These are phyloP conservation scores for Streptopelia turtur DNA, from an alignment of 2,797 vertebrate species.

Conservation along the genomic window DNA sequence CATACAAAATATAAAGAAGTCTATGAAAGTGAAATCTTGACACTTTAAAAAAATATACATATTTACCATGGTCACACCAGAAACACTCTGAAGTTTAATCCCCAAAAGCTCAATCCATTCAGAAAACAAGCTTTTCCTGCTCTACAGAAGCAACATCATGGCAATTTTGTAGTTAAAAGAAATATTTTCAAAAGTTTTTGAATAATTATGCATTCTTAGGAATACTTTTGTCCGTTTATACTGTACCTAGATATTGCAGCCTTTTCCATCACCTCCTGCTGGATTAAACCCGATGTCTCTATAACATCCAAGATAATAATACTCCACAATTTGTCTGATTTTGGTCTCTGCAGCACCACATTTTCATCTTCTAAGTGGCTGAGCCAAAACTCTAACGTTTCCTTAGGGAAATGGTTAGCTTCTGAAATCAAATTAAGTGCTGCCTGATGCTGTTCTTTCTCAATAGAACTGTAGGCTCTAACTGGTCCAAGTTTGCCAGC, in stretches of 20 bases:
- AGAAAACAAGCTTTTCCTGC: not conserved
- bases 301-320: conserved; percentile 95
- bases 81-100: not conserved
- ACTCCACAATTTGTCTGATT: conserved; percentile 93
- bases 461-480: conserved; percentile 92
- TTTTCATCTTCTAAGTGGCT: conserved; percentile 89
- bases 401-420: conserved; percentile 83
- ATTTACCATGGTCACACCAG: not conserved
- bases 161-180: not conserved
- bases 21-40: not conserved
- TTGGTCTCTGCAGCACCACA: conserved; percentile 88
- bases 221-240: not conserved
- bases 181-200: not conserved
- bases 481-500: conserved; percentile 87
- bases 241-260: conserved; percentile 92
- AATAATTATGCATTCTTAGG: not conserved
- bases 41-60: not conserved
- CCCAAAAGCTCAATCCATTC: not conserved
- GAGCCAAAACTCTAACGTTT: conserved; percentile 93
- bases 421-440: conserved; percentile 85
- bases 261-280: conserved; percentile 97
- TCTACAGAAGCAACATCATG: not conserved
- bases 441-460: conserved; percentile 90
- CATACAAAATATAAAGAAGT: not conserved
- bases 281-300: conserved; percentile 93